Evolutionary conservation across 2,888 invertebrate species (phyloP), one percentile per base, ranked within the genome.

Genomic region (Acanthosepion pharaonis): DNA sequence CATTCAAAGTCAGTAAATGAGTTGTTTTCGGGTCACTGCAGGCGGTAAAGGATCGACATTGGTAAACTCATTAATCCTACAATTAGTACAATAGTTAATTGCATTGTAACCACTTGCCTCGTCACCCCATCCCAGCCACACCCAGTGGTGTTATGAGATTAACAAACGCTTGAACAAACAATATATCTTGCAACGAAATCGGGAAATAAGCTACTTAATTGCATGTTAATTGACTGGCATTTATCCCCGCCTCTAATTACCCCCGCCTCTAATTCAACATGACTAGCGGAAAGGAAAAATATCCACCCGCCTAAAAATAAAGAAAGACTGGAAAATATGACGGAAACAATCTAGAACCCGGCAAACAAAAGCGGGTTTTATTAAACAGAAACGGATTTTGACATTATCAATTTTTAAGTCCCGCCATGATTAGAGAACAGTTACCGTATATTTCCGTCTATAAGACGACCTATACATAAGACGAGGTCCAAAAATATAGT

Each of bases 61-160:
- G 78, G n/a, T n/a, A 78, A 9, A 78, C 28, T 78, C 78, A 78
- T 78, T 78, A 78, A 78, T 78, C n/a, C n/a, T 28, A n/a, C 28
- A 78, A 78, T 78, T 78, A 78, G n/a, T 78, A 28, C 78, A 78
- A 78, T 78, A 78, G 78, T 78, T 28, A 78, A 78, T 78, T 78
- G 78, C 78, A 1, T 78, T 18, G 28, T 23, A 64, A 64, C 25
- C 25, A 23, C 64, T 8, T 5, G 28, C 9, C 78, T 9, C 11
- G 28, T 78, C 78, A n/a, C 28, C 78, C n/a, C 18, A n/a, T 15
- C 78, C 6, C n/a, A 78, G 3, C 78, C n/a, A 25, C 64, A 1
- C 28, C 28, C 11, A 9, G 78, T 78, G 28, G 6, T n/a, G 18
- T n/a, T n/a, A n/a, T n/a, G n/a, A 78, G 78, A 78, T 78, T 78